Base-by-base conservation (phyloP, 2,888 invertebrate species). In the Neocrepidodera transversa region DNA sequence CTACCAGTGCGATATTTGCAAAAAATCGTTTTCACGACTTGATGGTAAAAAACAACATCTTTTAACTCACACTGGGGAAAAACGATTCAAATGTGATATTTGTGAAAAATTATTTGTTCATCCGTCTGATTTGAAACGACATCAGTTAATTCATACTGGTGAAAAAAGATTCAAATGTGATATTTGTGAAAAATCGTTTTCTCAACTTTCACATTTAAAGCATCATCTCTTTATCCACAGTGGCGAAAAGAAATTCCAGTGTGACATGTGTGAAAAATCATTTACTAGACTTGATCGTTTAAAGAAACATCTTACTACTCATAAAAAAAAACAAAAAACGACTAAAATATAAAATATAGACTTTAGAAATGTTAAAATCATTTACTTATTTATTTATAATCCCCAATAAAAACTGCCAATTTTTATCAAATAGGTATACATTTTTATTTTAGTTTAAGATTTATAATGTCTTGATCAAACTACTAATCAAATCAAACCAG, bases 1-100 rank as follows among this genome's bases (percentile, higher is more conserved):
- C 2, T 38, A 26, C 6, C 13, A 26, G 10, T 50, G 50, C 26
- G 36, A 36, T 11, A 16, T 50, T 26, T 50, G 50, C 11, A 8
- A 23, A n/a, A 50, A 50, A 26, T 23, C 23, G 1, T 50, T 50
- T 26, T 38, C 13, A 7, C 36, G 50, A 26, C 38, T 20, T n/a
- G 36, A 36, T 2, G 14, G 38, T 10, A 36, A 38, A 3, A 50
- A 36, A 0, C 38, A 50, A 38, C 50, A 50, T 16, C 23, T 16
- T 16, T 14, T 50, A 1, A 50, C 18, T 10, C 50, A 50, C 17
- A 20, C 35, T 8, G 38, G 50, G 5, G 38, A 26, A 8, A 23
- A 23, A 23, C 3, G 23, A 23, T 23, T 23, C 6, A 32, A 32
- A 11, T 32, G 32, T 32, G 2, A 2, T n/a, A 11, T 32, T 10